phyloP scores from a whole-genome alignment of 1,140 invertebrate species.

The Dendrolimus punctatus region DNA sequence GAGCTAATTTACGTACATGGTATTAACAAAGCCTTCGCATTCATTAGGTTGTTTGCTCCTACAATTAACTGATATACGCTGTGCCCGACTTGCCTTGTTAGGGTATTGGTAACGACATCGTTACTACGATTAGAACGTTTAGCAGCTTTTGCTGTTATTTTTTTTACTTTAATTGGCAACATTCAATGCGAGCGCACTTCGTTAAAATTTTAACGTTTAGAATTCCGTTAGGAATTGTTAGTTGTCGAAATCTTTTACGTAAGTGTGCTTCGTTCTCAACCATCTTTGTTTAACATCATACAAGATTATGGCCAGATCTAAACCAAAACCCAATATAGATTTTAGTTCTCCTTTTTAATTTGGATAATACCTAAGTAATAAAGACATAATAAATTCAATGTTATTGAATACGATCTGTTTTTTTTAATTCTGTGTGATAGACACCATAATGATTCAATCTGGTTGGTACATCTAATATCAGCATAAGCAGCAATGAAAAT shows the following conservation, averaged over 20 bases:
- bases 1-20: neutral
- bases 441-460: too few relatives aligned
- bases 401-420: too few relatives aligned
- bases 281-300: too few relatives aligned
- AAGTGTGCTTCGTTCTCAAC: too few relatives aligned
- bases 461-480: too few relatives aligned
- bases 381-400: too few relatives aligned
- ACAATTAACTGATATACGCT: slow-evolving; percentile 11
- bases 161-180: slow-evolving; percentile 41
- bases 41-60: slow-evolving; percentile 3
- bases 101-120: slow-evolving; percentile 56
- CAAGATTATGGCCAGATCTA: too few relatives aligned
- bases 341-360: too few relatives aligned
- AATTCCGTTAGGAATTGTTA: neutral
- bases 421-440: too few relatives aligned
- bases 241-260: neutral
- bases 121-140: slow-evolving; percentile 51
- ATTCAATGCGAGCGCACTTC: slow-evolving; percentile 20
- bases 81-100: slow-evolving; percentile 37
- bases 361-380: too few relatives aligned
- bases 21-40: neutral
- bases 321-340: too few relatives aligned
- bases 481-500: too few relatives aligned
- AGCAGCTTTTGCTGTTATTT: slow-evolving; percentile 26
- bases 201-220: slow-evolving; percentile 9